Evolutionary conservation across 2,888 invertebrate species (phyloP).

Genomic region (Ectemnius cavifrons): DNA sequence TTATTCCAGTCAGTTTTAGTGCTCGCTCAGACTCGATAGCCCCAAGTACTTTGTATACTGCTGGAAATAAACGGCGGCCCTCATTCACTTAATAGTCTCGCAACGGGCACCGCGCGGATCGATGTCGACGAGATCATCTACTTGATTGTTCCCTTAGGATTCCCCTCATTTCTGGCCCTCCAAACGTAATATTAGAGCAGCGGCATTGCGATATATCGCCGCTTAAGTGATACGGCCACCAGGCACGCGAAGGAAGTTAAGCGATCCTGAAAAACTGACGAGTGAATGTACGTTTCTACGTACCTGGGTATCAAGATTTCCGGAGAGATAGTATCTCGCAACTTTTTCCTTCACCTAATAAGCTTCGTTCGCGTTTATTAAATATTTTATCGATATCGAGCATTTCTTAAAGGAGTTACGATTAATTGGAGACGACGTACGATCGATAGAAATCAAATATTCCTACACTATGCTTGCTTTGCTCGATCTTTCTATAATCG

Average conservation of each 20-base stretch:
- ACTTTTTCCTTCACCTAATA: not conserved
- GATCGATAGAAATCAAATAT: no score
- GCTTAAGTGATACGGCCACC: constrained; percentile 4
- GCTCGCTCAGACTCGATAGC: no score
- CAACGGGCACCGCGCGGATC: no score
- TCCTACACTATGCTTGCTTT: not conserved
- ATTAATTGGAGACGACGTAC: no score
- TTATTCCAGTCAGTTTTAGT: no score
- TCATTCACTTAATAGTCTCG: constrained; percentile 2
- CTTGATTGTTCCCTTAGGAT: constrained; percentile 8
- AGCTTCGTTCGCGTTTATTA: not conserved
- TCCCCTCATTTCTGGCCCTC: not conserved
- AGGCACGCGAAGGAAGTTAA: constrained; percentile 8
- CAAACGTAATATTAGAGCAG: not conserved
- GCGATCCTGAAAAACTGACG: not conserved
- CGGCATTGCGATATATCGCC: constrained; percentile 7
- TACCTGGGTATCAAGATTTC: constrained; percentile 1
- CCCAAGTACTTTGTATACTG: no score
- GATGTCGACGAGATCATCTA: constrained; percentile 1
- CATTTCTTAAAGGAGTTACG: no score
- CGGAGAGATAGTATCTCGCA: not conserved
- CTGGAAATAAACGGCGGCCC: no score
- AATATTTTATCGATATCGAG: no score
- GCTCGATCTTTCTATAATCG: constrained; percentile 18
- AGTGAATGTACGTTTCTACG: not conserved